Evolutionary conservation across 2,888 invertebrate species (phyloP).

Genomic region (Hybos culiciformis): DNA sequence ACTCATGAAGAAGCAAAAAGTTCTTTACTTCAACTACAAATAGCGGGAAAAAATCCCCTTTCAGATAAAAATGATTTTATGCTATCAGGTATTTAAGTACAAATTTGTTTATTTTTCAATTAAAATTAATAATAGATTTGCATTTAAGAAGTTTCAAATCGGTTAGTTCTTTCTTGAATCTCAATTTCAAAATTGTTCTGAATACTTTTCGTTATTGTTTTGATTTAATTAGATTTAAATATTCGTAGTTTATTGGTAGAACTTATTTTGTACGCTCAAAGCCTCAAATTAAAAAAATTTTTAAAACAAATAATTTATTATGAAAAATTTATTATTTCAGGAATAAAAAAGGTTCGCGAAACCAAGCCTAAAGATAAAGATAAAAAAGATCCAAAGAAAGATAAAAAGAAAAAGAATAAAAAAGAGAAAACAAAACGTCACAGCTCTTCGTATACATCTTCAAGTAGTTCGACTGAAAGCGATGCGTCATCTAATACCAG

Average conservation of each 20-base stretch:
- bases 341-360: too few relatives aligned
- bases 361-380: too few relatives aligned
- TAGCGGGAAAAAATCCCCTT: constrained; percentile 39
- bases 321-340: background rate
- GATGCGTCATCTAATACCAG: constrained; percentile 9
- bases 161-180: background rate
- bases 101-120: constrained; percentile 3
- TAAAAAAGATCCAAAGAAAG: constrained; percentile 7
- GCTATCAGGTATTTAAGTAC: constrained; percentile 37
- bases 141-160: background rate
- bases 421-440: constrained; percentile 8
- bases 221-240: too few relatives aligned
- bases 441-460: constrained; percentile 9
- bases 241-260: too few relatives aligned
- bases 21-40: constrained; percentile 59
- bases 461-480: constrained; percentile 9
- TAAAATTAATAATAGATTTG: background rate
- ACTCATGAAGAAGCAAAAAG: constrained; percentile 79
- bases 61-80: constrained; percentile 49
- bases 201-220: too few relatives aligned
- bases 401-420: constrained; percentile 1
- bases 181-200: too few relatives aligned
- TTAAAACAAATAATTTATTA: background rate
- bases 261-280: too few relatives aligned
- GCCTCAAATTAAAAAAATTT: background rate